Percentiles rank a stretch among this genome's conserved stretches.
These are phyloP conservation scores for Oncorhynchus keta DNA, from an alignment of 2,113 vertebrate genomes.

Conservation along the genomic window DNA sequence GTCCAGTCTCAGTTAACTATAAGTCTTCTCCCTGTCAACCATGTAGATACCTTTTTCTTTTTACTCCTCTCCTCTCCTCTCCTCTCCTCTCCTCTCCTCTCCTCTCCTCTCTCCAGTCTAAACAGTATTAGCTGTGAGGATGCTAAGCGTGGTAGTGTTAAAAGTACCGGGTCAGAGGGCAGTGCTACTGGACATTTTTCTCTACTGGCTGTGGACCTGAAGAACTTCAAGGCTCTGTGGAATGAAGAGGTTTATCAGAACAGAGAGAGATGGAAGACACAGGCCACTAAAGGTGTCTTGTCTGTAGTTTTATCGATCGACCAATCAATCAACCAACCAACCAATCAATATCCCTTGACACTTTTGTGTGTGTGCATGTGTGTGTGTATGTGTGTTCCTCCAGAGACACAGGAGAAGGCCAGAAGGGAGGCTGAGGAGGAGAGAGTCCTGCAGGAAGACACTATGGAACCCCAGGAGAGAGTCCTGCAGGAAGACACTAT, in stretches of 20 bases:
- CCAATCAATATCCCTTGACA: too few species aligned
- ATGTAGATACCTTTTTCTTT: too few species aligned
- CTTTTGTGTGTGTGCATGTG: neutral
- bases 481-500: slow-evolving; percentile 69
- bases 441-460: slow-evolving; percentile 65
- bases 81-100: neutral
- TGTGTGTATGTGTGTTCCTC: slow-evolving; percentile 28
- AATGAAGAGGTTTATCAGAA: slow-evolving; percentile 91
- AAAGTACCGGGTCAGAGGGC: slow-evolving; percentile 85
- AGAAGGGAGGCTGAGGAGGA: slow-evolving; percentile 75
- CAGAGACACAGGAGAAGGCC: slow-evolving; percentile 82
- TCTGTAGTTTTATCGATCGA: neutral
- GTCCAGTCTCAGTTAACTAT: too few species aligned
- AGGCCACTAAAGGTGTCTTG: slow-evolving; percentile 88
- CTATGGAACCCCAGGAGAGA: slow-evolving; percentile 64
- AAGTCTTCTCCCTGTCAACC: too few species aligned
- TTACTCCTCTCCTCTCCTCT: neutral
- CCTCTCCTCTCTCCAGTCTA: slow-evolving; percentile 73
- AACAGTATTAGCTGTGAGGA: slow-evolving; percentile 86
- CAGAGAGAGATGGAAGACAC: slow-evolving; percentile 90
- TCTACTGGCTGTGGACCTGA: slow-evolving; percentile 89
- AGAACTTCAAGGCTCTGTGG: slow-evolving; percentile 91
- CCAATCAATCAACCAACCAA: too few species aligned
- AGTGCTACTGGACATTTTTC: slow-evolving; percentile 83
- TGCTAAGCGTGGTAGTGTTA: slow-evolving; percentile 82